Evolutionary conservation across 2,888 invertebrate genomes (phyloP).

Genomic region (Mactromeris polynyma): DNA sequence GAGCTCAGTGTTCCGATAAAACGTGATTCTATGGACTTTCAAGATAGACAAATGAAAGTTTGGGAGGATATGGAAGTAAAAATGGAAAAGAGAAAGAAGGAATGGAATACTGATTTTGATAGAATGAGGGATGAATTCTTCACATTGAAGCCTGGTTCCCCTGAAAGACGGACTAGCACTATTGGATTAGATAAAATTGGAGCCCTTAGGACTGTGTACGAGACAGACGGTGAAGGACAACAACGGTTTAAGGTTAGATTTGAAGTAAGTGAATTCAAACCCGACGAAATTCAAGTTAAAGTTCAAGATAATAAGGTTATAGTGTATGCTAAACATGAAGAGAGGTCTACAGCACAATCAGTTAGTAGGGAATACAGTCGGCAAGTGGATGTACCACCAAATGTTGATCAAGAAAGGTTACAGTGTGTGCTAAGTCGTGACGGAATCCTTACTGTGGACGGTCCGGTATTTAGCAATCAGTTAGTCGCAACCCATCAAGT

Average conservation of each 20-base stretch:
- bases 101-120: slow-evolving; percentile 85
- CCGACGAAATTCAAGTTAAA: slow-evolving; percentile 84
- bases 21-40: slow-evolving; percentile 85
- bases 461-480: slow-evolving; percentile 75
- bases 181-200: slow-evolving; percentile 77
- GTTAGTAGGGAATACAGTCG: slow-evolving; percentile 84
- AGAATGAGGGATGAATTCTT: slow-evolving; percentile 86
- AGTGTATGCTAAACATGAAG: slow-evolving; percentile 82
- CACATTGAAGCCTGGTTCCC: slow-evolving; percentile 84
- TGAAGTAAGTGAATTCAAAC: slow-evolving; percentile 84
- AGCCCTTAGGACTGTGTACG: slow-evolving; percentile 78
- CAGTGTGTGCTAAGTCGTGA: slow-evolving; percentile 83
- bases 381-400: slow-evolving; percentile 83
- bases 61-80: slow-evolving; percentile 84
- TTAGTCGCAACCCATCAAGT: slow-evolving; percentile 73
- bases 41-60: slow-evolving; percentile 85
- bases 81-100: slow-evolving; percentile 81
- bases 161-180: slow-evolving; percentile 74
- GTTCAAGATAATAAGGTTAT: slow-evolving; percentile 83
- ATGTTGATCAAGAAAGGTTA: slow-evolving; percentile 82
- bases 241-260: slow-evolving; percentile 83
- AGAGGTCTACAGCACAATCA: slow-evolving; percentile 78
- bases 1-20: slow-evolving; percentile 86
- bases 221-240: slow-evolving; percentile 78
- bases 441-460: slow-evolving; percentile 84